Evolutionary conservation across 2,113 vertebrate genomes (phyloP).

Genomic region (Cacatua alba): DNA sequence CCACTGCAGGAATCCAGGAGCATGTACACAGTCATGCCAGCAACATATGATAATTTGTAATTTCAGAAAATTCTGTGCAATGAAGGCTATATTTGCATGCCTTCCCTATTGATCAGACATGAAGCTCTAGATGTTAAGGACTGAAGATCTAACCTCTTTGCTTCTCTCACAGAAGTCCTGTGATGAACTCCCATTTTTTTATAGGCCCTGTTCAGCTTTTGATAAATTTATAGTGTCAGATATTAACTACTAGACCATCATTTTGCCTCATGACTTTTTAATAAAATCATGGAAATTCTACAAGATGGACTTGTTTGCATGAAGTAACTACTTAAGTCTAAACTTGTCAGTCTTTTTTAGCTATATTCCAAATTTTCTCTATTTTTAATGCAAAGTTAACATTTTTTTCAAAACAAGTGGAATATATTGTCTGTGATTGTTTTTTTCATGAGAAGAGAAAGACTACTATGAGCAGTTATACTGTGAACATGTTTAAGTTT

Average conservation of each 20-base stretch:
- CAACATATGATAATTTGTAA: neutral
- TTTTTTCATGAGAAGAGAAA: neutral
- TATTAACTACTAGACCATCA: neutral
- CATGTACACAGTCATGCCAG: accelerated
- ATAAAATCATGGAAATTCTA: neutral
- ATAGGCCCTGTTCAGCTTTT: neutral
- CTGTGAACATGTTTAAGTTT: neutral
- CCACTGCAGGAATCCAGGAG: neutral
- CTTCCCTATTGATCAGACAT: neutral
- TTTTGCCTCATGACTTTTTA: neutral
- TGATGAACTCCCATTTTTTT: neutral
- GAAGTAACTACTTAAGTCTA: neutral
- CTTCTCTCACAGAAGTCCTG: neutral
- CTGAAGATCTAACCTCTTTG: neutral
- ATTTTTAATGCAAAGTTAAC: neutral
- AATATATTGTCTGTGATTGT: neutral
- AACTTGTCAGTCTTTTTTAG: neutral
- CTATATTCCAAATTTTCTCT: neutral
- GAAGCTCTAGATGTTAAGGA: neutral
- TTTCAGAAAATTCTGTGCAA: neutral
- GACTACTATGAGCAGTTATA: neutral
- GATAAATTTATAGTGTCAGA: neutral
- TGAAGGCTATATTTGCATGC: neutral
- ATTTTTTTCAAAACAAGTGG: neutral
- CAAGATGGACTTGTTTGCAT: neutral